These are phyloP conservation scores for Drosophila novamexicana DNA, from an alignment of 1,140 invertebrate genomes.

Conservation along the genomic window DNA sequence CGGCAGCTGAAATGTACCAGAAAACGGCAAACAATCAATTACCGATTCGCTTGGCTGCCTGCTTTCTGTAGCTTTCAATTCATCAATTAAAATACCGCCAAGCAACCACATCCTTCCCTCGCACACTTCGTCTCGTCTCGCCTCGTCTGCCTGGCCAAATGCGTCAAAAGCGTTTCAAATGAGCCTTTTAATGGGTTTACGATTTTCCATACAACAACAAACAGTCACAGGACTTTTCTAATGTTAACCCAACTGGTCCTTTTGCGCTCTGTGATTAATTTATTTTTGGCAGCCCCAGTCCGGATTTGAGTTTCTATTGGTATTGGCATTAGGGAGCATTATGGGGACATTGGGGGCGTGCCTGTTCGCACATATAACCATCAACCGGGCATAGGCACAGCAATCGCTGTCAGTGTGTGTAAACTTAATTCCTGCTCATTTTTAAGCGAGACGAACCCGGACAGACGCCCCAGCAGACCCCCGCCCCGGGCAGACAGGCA, in stretches of 20 bases:
- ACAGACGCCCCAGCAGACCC: background rate
- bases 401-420: constrained; percentile 36
- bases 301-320: constrained; percentile 18
- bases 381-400: constrained; percentile 60
- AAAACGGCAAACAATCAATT: constrained; percentile 39
- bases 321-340: background rate
- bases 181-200: constrained; percentile 80
- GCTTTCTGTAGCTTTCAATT: background rate
- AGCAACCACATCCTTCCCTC: background rate
- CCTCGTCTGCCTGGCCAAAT: constrained; percentile 32
- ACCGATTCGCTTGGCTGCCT: constrained; percentile 24
- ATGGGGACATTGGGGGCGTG: background rate
- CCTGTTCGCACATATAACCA: constrained; percentile 59
- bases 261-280: constrained; percentile 76
- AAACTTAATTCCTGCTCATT: constrained; percentile 29
- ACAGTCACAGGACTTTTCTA: background rate
- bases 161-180: constrained; percentile 76
- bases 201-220: constrained; percentile 46
- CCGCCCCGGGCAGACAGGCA: too few relatives aligned
- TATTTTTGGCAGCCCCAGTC: constrained; percentile 50
- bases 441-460: constrained; percentile 10
- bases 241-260: constrained; percentile 46
- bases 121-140: background rate
- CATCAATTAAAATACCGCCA: constrained; percentile 42
- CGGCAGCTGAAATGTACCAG: constrained; percentile 24